phyloP scores from a whole-genome alignment of 2,888 invertebrate genomes.

The Drosophila vallismaia region DNA sequence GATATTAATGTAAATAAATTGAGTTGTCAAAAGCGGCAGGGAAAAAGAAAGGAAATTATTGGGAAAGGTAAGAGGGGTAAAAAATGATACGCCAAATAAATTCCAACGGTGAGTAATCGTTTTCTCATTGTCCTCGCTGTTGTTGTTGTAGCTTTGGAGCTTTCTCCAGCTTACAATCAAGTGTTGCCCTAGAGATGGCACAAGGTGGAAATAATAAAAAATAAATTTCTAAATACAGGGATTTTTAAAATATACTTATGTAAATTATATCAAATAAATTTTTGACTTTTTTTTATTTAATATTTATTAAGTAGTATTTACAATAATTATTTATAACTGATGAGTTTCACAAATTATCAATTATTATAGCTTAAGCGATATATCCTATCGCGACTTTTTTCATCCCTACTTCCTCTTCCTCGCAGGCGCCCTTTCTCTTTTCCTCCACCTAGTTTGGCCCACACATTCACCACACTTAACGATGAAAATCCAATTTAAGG shows the following conservation, averaged over 20 bases:
- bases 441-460: conserved; percentile 23
- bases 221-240: too few relatives aligned
- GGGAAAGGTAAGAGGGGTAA: neutral
- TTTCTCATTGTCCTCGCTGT: conserved; percentile 53
- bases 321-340: too few relatives aligned
- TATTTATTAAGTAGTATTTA: neutral
- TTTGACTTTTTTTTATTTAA: neutral
- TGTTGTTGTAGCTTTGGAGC: conserved; percentile 20
- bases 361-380: conserved; percentile 31
- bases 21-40: conserved; percentile 80
- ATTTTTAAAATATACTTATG: too few relatives aligned
- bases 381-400: conserved; percentile 14
- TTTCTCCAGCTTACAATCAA: conserved; percentile 54
- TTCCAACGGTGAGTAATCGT: conserved; percentile 84
- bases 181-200: conserved; percentile 6
- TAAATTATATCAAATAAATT: neutral
- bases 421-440: conserved; percentile 11
- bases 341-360: neutral
- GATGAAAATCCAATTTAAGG: conserved; percentile 82
- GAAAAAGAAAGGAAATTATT: neutral
- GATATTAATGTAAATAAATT: conserved; percentile 84
- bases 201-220: neutral
- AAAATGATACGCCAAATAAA: conserved; percentile 84
- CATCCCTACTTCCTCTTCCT: conserved; percentile 6
- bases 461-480: conserved; percentile 64